Conservation (phyloP, 1,140 invertebrate genomes). For the Prorops nasuta region DNA sequence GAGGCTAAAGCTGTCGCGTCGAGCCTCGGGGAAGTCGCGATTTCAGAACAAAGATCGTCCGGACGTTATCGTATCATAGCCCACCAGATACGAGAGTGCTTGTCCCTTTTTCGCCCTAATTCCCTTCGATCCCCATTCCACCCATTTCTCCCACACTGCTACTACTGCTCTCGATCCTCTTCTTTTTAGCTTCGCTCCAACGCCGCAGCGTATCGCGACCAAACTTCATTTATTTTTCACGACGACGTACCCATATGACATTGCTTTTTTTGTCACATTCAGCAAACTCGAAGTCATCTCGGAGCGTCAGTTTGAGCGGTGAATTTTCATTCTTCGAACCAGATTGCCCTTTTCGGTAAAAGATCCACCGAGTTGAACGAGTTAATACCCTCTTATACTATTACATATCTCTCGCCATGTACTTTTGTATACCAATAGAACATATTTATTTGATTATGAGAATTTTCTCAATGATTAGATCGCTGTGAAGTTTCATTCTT, state of each 20-base stretch:
- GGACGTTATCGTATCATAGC: slow-evolving; percentile 38
- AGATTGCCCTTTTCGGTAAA: not conserved
- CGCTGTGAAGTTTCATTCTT: too few species aligned
- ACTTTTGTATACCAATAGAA: too few species aligned
- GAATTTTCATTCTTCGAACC: not conserved
- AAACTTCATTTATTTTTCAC: slow-evolving; percentile 43
- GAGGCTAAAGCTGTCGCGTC: not conserved
- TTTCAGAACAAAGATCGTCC: slow-evolving; percentile 18
- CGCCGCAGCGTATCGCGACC: slow-evolving; percentile 24
- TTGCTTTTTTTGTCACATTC: not conserved
- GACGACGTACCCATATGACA: slow-evolving; percentile 13
- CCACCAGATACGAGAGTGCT: slow-evolving; percentile 22
- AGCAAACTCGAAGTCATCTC: not conserved
- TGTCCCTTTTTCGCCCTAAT: slow-evolving; percentile 38
- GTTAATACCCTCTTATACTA: too few species aligned
- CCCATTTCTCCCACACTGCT: slow-evolving; percentile 2
- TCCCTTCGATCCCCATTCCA: slow-evolving; percentile 32
- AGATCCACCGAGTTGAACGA: too few species aligned
- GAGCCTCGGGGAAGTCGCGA: slow-evolving; percentile 7
- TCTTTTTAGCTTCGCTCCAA: too few species aligned
- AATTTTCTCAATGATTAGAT: too few species aligned
- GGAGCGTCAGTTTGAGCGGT: not conserved
- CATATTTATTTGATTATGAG: too few species aligned
- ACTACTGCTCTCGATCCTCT: too few species aligned
- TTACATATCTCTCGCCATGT: too few species aligned